Base-by-base conservation (phyloP, 1,140 invertebrate species). In the Drosophila mojavensis region DNA sequence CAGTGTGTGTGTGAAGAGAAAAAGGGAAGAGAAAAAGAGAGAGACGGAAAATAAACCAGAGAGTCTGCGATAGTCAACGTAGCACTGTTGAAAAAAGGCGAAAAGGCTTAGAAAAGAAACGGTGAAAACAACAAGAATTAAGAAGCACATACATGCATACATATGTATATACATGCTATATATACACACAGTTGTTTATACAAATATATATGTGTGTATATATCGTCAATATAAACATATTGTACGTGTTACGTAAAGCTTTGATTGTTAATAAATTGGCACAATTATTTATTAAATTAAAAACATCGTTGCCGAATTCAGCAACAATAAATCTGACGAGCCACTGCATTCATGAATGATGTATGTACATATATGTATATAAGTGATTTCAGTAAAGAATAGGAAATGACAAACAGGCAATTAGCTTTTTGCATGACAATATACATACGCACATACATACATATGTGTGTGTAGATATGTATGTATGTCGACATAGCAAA, bases 341-440 rank as follows among this genome's bases (percentile, higher is more conserved):
- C 47, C 28, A 24, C 20, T 24, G 20, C 20, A 24, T 3, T 24
- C 20, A 72, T 72, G 55, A 66, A 72, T 26, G 54, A 48, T 75
- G 30, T 26, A 36, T 75, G 30, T 30, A 64, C 62, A 63, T 65
- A 58, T 3, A 9, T 33, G 33, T 43, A 59, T 61, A 26, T 53
- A 60, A 66, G 62, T 51, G 43, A 58, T 77, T 63, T 77, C 58
- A 39, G 36, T 3, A 39, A 77, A 65, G 65, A 43, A 71, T 48
- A 71, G 61, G 78, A 80, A 80, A 75, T 47, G 61, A 30, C 47
- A 72, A 51, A 78, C 45, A 26, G 30, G 36, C 69, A 76, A 72
- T 76, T 80, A 60, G 68, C 65, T 45, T 53, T 63, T 39, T 58
- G 65, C 61, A 70, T 64, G 59, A n/a, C 41, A 47, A 47, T 43